These are phyloP conservation scores for Quadroppia sp. DNA, from an alignment of 2,888 invertebrate genomes.

Conservation along the genomic window DNA sequence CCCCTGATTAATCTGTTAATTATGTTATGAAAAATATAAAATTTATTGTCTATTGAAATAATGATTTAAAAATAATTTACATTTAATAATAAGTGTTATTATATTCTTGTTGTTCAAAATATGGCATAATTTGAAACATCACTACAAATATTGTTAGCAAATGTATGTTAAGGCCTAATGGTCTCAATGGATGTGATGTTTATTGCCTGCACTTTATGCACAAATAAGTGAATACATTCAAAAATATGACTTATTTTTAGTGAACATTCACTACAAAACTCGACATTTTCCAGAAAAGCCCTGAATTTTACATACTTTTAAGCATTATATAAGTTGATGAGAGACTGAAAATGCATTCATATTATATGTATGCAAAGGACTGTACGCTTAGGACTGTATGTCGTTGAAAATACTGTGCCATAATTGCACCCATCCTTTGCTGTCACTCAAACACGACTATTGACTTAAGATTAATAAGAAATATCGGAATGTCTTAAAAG, in stretches of 20 bases:
- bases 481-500: no score
- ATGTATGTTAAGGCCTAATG: not conserved
- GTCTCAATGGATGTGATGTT: slow-evolving; percentile 7
- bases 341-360: no score
- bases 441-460: no score
- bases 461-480: no score
- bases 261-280: no score
- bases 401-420: no score
- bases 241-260: not conserved
- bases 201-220: not conserved
- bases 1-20: not conserved
- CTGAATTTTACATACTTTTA: no score
- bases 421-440: no score
- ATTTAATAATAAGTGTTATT: not conserved
- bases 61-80: not conserved
- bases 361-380: no score
- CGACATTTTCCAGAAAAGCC: no score
- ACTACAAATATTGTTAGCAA: not conserved
- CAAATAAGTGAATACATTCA: not conserved
- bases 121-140: not conserved
- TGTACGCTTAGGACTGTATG: no score
- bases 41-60: not conserved
- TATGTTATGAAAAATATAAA: not conserved
- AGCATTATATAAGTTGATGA: no score
- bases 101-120: not conserved